Base-by-base conservation (phyloP, 1,140 invertebrate genomes). In the Himalopsyche phryganea region DNA sequence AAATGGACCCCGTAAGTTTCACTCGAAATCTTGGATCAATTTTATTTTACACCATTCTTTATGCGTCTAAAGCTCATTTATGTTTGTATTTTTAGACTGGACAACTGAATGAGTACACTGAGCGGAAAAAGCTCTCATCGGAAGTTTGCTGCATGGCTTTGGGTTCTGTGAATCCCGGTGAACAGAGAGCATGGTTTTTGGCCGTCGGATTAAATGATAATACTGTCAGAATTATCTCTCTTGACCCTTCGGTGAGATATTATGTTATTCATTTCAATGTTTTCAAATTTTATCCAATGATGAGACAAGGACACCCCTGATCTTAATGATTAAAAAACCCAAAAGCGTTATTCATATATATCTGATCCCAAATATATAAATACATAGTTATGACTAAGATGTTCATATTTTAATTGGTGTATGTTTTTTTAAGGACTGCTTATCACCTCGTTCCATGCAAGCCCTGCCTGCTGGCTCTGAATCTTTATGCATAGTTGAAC, bases 71-170 rank as follows among this genome's bases (percentile, higher is more conserved):
- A 32, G 2, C 4, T 15, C 18, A 49, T 2, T 5, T 17, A 9
- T 23, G 7, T 51, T 58, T 50, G 15, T 49, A 32, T 7, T 68
- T 81, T 13, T 68, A 97, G 92, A 94, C 92, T 65, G 96, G 96
- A 0, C 94, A 98, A 76, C 76, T 99, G 20, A 98, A 99, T 73
- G 98, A 99, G 71, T 98, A 98, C 67, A 97, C 93, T 5, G 95
- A 99, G 69, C 83, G 94, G 10, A 96, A 97, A 66, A 94, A 98
- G 69, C 92, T 99, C 87, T 90, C 92, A 5, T 88, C 91, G 1
- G 96, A 99, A 72, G 95, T 99, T 1, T 90, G 98, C 61, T 99
- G 97, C 66, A 99, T 99, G 97, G 96, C 94, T 0, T 70, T 99
- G 23, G 96, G 92, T 1, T 92, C 92, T 50, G 95, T 99, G 0